Evolutionary conservation across 2,113 vertebrate species (phyloP).

Genomic region (Labrus mixtus): DNA sequence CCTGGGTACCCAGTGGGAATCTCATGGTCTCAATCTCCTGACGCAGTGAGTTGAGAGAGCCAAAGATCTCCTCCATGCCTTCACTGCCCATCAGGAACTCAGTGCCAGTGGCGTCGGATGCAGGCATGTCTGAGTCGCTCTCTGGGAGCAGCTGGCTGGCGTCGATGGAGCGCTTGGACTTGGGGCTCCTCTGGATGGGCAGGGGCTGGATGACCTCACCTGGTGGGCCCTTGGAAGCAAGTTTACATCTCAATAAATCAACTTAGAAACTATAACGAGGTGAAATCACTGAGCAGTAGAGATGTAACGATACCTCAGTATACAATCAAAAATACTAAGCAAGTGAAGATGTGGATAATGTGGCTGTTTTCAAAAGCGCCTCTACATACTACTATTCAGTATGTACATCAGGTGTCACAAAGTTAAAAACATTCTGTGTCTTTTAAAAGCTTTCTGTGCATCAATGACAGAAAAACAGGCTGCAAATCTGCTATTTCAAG

Average conservation of each 20-base stretch:
- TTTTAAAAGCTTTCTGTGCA: too few species aligned
- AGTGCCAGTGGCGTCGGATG: constrained; percentile 73
- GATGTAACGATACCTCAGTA: too few species aligned
- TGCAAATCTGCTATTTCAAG: too few species aligned
- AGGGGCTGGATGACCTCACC: constrained; percentile 94
- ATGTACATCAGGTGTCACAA: too few species aligned
- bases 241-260: neutral
- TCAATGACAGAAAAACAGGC: too few species aligned
- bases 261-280: neutral
- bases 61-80: constrained; percentile 90
- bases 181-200: constrained; percentile 91
- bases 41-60: constrained; percentile 87
- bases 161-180: constrained; percentile 91
- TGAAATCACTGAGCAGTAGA: neutral
- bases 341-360: too few species aligned
- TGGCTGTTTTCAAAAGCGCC: too few species aligned
- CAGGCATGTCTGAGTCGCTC: constrained; percentile 65
- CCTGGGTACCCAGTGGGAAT: constrained; percentile 88
- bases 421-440: too few species aligned
- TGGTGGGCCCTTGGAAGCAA: constrained; percentile 85
- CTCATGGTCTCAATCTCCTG: constrained; percentile 90
- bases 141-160: constrained; percentile 84
- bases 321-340: too few species aligned
- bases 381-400: too few species aligned
- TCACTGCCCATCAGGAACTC: constrained; percentile 81